Evolutionary conservation across 1,140 invertebrate species (phyloP).

Genomic region (Sycophaga agraensis): DNA sequence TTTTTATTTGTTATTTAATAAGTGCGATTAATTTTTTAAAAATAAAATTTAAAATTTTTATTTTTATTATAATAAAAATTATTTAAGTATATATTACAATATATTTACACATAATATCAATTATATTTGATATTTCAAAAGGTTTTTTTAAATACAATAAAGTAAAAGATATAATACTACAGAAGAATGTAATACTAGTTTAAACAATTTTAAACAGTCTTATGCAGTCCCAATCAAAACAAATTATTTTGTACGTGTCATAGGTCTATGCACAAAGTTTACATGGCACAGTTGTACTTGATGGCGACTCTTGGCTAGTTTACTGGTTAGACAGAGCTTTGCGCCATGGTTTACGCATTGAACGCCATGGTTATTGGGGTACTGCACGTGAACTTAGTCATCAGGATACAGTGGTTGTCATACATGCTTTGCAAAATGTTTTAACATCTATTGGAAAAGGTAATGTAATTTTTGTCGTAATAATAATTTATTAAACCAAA

Average conservation of each 20-base stretch:
- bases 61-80: neutral
- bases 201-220: neutral
- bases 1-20: neutral
- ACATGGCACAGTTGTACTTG: slow-evolving; percentile 53
- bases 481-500: too few species aligned
- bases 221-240: neutral
- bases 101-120: neutral
- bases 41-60: neutral
- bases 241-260: slow-evolving; percentile 1
- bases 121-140: neutral
- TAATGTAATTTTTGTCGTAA: too few species aligned
- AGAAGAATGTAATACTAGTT: neutral
- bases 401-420: slow-evolving; percentile 56
- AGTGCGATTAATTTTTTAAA: neutral
- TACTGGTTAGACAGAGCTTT: slow-evolving; percentile 56
- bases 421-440: slow-evolving; percentile 54
- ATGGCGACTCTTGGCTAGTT: slow-evolving; percentile 57
- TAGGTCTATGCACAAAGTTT: slow-evolving; percentile 56
- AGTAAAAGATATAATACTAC: neutral
- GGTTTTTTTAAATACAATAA: too few species aligned
- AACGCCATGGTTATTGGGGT: slow-evolving; percentile 62
- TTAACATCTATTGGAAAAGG: slow-evolving; percentile 58
- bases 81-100: neutral
- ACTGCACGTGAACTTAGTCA: slow-evolving; percentile 61
- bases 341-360: slow-evolving; percentile 53